These are phyloP conservation scores for Ceyx cyanopectus DNA, from an alignment of 2,113 vertebrate genomes.

Conservation along the genomic window DNA sequence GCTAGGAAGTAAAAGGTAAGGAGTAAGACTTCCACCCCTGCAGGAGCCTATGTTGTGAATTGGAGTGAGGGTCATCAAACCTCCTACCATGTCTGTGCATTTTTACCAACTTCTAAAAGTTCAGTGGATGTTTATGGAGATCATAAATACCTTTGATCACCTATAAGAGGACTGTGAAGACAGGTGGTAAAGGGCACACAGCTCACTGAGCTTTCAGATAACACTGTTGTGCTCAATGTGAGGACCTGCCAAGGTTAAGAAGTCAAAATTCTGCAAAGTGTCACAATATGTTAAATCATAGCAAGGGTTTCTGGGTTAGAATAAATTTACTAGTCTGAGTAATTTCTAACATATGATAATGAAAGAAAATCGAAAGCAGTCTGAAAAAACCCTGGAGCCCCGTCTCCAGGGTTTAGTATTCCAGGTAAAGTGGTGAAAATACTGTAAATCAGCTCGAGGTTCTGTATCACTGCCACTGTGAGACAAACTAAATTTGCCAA, in stretches of 20 bases:
- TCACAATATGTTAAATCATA: not conserved
- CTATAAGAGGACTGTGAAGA: not conserved
- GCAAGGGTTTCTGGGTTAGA: not conserved
- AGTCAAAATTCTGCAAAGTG: not conserved
- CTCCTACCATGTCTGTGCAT: not conserved
- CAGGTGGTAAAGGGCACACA: not conserved
- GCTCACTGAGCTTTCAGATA: not conserved
- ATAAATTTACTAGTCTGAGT: not conserved
- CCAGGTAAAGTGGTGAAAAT: slow-evolving; percentile 16
- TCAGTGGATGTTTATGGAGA: not conserved
- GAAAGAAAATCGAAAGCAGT: not conserved
- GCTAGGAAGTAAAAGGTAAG: not conserved
- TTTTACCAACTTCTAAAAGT: not conserved
- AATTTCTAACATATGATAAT: not conserved
- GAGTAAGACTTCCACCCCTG: not conserved
- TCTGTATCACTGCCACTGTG: not conserved
- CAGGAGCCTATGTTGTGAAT: not conserved
- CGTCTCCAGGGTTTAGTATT: not conserved
- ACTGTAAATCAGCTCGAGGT: not conserved
- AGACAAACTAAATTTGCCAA: slow-evolving; percentile 37
- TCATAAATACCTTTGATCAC: not conserved
- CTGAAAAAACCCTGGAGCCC: not conserved
- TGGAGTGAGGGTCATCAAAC: not conserved
- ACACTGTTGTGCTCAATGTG: not conserved
- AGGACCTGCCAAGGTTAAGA: not conserved